A percentile compares a stretch with the other conserved stretches of the same genome.
Evolutionary conservation across 92 coral and sea anemone genomes (phyloP).

Genomic region (Virgularia gustaviana): DNA sequence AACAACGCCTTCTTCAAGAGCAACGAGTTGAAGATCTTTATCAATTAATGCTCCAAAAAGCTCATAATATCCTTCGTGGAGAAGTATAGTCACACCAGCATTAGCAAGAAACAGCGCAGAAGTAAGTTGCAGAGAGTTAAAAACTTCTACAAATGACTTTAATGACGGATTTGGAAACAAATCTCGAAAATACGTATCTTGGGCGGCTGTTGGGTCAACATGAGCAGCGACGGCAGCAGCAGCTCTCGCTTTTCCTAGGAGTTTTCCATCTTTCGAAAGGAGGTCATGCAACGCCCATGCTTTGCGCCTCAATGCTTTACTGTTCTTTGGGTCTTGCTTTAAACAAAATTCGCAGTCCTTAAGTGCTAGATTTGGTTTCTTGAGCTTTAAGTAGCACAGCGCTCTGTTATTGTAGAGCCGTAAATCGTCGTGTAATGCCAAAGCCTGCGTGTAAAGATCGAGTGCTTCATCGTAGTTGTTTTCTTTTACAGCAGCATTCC

Average conservation of each 20-base stretch:
- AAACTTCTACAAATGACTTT: conserved; percentile 7
- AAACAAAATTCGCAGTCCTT: conserved; percentile 65
- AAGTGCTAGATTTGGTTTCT: conserved; percentile 55
- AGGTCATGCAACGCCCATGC: conserved; percentile 67
- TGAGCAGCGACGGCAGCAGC: conserved; percentile 56
- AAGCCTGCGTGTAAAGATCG: conserved; percentile 46
- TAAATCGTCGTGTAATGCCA: conserved; percentile 38
- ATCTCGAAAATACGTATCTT: conserved; percentile 11
- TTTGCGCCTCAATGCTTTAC: conserved; percentile 64
- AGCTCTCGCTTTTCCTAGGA: conserved; percentile 30
- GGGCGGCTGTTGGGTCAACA: conserved; percentile 35
- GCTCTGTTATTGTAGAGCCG: conserved; percentile 61
- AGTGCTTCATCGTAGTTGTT: conserved; percentile 45
- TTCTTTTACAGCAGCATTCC: conserved; percentile 58
- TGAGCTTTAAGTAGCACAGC: conserved; percentile 57
- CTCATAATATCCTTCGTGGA: conserved; percentile 53
- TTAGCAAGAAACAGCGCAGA: neutral
- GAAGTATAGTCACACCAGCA: conserved; percentile 48
- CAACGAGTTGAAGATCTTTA: conserved; percentile 45
- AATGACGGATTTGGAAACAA: conserved; percentile 42
- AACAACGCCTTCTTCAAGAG: conserved; percentile 31
- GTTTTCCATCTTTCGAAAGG: conserved; percentile 41
- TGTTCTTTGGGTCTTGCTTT: conserved; percentile 33
- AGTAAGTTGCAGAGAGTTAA: conserved; percentile 38
- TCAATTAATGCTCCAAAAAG: conserved; percentile 2